phyloP scores from a whole-genome alignment of 2,888 invertebrate species.

The Tholera decimalis region DNA sequence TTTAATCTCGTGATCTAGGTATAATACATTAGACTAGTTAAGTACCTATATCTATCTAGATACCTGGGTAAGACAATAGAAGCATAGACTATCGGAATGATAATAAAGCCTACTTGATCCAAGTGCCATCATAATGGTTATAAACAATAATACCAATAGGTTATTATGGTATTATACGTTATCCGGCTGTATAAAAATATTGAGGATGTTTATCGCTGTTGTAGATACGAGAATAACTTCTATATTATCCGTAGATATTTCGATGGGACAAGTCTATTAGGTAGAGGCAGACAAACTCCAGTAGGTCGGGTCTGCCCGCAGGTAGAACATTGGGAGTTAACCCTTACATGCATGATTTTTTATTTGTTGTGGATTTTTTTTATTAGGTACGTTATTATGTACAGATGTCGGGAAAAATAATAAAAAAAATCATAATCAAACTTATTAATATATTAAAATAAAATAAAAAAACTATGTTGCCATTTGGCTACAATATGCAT shows the following conservation, averaged over 20 bases:
- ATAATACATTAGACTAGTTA: not conserved
- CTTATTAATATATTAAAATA: no score
- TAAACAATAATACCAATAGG: slow-evolving; percentile 60
- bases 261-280: no score
- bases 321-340: no score
- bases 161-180: slow-evolving; percentile 33
- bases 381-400: no score
- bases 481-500: no score
- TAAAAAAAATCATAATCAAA: no score
- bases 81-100: slow-evolving; percentile 57
- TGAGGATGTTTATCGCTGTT: slow-evolving; percentile 41
- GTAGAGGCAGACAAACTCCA: not conserved
- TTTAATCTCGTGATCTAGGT: not conserved
- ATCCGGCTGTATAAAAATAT: slow-evolving; percentile 19
- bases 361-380: no score
- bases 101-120: slow-evolving; percentile 53
- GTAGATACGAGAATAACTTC: not conserved
- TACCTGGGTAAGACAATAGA: slow-evolving; percentile 45
- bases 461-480: no score
- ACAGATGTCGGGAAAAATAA: no score
- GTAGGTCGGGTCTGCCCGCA: no score
- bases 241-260: not conserved
- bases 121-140: slow-evolving; percentile 33
- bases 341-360: no score
- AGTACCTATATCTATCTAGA: slow-evolving; percentile 5